Conservation (phyloP, 2,797 vertebrate species). For the Paramormyrops hopkinsi region DNA sequence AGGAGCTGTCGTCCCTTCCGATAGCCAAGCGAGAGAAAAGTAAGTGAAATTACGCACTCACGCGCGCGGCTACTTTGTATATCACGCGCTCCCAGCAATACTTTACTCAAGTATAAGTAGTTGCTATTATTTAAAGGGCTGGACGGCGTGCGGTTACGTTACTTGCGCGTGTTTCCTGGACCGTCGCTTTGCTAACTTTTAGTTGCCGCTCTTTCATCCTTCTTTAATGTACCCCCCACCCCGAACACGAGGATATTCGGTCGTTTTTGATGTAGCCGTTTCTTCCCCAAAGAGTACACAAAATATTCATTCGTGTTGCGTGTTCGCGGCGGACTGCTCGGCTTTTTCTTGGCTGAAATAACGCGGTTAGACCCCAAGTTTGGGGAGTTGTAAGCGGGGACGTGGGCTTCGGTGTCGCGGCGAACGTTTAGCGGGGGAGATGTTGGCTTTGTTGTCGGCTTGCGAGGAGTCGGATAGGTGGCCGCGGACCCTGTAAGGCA, state of each 20-base stretch:
- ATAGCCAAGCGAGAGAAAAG: constrained; percentile 92
- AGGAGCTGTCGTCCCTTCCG: constrained; percentile 88
- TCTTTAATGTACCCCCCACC: background rate
- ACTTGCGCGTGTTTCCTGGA: constrained; percentile 15
- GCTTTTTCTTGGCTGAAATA: background rate
- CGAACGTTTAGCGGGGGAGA: background rate
- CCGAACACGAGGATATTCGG: background rate
- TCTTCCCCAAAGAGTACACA: background rate
- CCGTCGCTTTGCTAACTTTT: background rate
- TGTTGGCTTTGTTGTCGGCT: constrained; percentile 7
- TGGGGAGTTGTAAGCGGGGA: background rate
- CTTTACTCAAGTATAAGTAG: constrained; percentile 56
- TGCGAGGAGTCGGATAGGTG: background rate
- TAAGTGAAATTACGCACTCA: constrained; percentile 64
- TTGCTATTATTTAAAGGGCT: constrained; percentile 53
- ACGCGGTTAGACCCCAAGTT: background rate
- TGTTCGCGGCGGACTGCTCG: background rate
- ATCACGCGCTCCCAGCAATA: constrained; percentile 48
- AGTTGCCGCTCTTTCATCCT: background rate
- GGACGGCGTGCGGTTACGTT: constrained; percentile 41
- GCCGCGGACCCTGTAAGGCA: background rate
- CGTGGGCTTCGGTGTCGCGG: background rate
- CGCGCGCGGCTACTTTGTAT: constrained; percentile 47
- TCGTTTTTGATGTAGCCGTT: background rate
- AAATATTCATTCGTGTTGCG: background rate